phyloP scores from a whole-genome alignment of 2,797 vertebrate genomes.

The Aythya fuligula region DNA sequence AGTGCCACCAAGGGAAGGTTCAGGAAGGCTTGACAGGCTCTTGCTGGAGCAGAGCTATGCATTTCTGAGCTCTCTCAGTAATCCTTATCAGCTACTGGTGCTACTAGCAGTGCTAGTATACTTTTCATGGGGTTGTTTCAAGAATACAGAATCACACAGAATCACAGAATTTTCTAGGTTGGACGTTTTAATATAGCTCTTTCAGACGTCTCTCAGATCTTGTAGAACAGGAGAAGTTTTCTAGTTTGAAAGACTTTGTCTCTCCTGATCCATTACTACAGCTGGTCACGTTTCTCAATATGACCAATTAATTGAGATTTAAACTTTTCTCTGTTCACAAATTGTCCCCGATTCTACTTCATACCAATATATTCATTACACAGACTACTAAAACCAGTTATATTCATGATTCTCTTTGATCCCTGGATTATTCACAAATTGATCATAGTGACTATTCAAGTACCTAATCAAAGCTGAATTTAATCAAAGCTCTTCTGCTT shows the following conservation, averaged over 20 bases:
- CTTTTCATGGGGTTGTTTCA: not conserved
- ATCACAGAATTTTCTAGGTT: no score
- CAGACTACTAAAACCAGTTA: not conserved
- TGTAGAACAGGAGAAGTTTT: not conserved
- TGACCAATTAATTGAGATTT: not conserved
- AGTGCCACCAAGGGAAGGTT: not conserved
- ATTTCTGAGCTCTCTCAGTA: not conserved
- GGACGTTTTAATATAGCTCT: not conserved
- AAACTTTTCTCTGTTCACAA: not conserved
- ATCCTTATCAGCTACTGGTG: not conserved
- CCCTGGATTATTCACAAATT: conserved; percentile 13
- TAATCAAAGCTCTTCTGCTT: conserved; percentile 18
- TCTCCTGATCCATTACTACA: not conserved
- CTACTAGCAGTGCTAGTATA: not conserved
- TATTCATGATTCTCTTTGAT: not conserved
- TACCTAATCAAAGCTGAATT: conserved; percentile 44
- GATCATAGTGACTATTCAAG: not conserved
- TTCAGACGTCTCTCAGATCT: not conserved
- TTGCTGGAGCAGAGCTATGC: not conserved
- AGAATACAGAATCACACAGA: no score
- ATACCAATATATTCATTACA: not conserved
- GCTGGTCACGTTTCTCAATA: not conserved
- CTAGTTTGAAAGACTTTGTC: not conserved
- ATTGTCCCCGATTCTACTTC: not conserved
- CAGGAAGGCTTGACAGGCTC: not conserved